These are phyloP conservation scores for Meandrusa payeni DNA, from an alignment of 2,888 invertebrate species.

Conservation along the genomic window DNA sequence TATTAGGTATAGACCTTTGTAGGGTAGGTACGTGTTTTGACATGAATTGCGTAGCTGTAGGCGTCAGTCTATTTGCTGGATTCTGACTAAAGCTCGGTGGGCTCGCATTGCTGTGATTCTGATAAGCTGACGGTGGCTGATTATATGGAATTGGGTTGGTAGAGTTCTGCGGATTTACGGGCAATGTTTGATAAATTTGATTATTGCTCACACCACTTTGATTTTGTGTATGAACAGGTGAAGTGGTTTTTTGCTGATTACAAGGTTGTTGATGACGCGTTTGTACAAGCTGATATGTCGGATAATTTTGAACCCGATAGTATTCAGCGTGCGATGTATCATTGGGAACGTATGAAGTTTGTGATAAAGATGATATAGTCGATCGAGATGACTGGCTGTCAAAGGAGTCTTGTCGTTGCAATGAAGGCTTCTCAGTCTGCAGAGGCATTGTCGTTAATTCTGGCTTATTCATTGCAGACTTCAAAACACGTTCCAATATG, in stretches of 20 bases:
- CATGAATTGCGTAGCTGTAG: constrained; percentile 51
- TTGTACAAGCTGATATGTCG: constrained; percentile 59
- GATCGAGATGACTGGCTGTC: constrained; percentile 76
- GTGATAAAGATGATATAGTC: constrained; percentile 72
- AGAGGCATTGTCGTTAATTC: constrained; percentile 78
- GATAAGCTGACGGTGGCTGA: constrained; percentile 59
- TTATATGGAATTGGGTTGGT: constrained; percentile 64
- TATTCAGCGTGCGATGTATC: constrained; percentile 63
- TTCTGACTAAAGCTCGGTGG: constrained; percentile 70
- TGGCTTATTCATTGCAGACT: constrained; percentile 89
- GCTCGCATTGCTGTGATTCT: constrained; percentile 55
- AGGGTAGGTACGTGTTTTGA: constrained; percentile 53
- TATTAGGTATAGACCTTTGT: constrained; percentile 59
- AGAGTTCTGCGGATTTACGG: constrained; percentile 48
- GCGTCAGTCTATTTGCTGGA: constrained; percentile 64
- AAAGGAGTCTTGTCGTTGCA: constrained; percentile 74
- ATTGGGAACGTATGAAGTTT: constrained; percentile 57
- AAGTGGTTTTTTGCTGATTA: constrained; percentile 55
- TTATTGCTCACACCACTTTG: constrained; percentile 44
- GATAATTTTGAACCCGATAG: constrained; percentile 60
- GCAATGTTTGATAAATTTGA: constrained; percentile 64
- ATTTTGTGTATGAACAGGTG: constrained; percentile 46
- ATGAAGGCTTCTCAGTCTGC: constrained; percentile 69
- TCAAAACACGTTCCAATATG: constrained; percentile 90
- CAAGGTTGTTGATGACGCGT: constrained; percentile 60